Conservation (phyloP, 2,888 invertebrate genomes). For the Pseudococcus viburni region DNA sequence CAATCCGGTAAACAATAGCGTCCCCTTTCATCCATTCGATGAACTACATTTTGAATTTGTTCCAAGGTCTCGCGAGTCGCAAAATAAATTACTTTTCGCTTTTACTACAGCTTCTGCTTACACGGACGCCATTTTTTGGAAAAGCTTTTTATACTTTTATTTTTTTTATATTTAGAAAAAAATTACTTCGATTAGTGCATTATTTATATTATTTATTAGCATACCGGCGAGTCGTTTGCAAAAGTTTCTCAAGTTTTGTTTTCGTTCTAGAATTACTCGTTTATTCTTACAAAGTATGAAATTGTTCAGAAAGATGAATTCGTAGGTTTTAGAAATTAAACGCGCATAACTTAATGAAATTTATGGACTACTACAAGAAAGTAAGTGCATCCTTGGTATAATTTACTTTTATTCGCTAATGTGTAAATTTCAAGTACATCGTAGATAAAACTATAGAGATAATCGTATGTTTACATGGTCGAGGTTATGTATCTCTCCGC, state of each 20-base stretch:
- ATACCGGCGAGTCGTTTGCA: conserved; percentile 12
- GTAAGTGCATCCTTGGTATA: conserved; percentile 23
- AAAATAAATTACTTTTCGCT: conserved; percentile 43
- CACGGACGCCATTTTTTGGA: conserved; percentile 64
- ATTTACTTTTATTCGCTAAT: conserved; percentile 15
- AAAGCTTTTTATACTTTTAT: conserved; percentile 63
- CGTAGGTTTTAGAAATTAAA: conserved; percentile 40
- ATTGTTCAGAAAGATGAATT: conserved; percentile 44
- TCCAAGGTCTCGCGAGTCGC: conserved; percentile 58
- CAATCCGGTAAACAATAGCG: conserved; percentile 44
- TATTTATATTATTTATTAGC: conserved; percentile 58
- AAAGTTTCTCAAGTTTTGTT: conserved; percentile 52
- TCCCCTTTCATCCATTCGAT: conserved; percentile 51
- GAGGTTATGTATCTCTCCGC: conserved; percentile 31
- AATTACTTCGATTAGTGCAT: conserved; percentile 52
- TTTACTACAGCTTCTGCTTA: conserved; percentile 61
- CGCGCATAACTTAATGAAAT: conserved; percentile 55
- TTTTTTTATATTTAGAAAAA: conserved; percentile 36
- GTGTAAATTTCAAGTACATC: conserved; percentile 9
- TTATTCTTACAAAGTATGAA: conserved; percentile 57
- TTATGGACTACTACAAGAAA: conserved; percentile 62
- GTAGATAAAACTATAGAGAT: background rate
- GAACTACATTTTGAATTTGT: conserved; percentile 57
- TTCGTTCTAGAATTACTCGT: conserved; percentile 45
- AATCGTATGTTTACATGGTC: conserved; percentile 52